Base-by-base conservation (phyloP, 2,888 invertebrate genomes). In the Stenoptilia bipunctidactyla region DNA sequence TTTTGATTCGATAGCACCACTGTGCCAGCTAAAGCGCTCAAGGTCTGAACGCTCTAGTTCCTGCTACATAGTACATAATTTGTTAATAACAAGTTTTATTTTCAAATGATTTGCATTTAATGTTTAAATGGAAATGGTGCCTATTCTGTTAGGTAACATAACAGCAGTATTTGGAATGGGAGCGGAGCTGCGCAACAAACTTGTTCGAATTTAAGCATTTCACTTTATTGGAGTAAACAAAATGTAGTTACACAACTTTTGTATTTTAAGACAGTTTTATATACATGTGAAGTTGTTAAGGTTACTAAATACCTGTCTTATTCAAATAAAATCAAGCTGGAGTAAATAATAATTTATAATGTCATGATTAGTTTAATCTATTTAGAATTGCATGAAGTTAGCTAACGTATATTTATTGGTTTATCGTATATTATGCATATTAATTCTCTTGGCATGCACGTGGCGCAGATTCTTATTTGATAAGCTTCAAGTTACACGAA, bases 41-140 rank as follows among this genome's bases (percentile, higher is more conserved):
- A 76, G 76, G 76, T 58, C 58, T 58, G 48, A 58, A 55, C 63
- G 67, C 60, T 65, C 66, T 51, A 61, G 55, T 70, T 67, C 49
- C 53, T 55, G 48, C 46, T 20, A 20, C 20, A 20, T 20, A 20
- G 8, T 20, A 5, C 4, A 5, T 9, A 30, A 12, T 8, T 30
- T 30, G n/a, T 30, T n/a, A 25, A 25, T 25, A 25, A 25, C 13
- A 27, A 1, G 25, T 27, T 4, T 37, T 13, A 13, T 37, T 25
- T 13, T 8, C 27, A 8, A 27, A 9, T 25, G n/a, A n/a, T n/a
- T 27, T 37, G 27, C 27, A 27, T 9, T 27, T n/a, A n/a, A n/a
- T n/a, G n/a, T n/a, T n/a, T n/a, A n/a, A n/a, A n/a, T 20, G 20
- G 3, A 20, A 20, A 20, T 35, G 8, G n/a, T 30, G 38, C 13